phyloP scores from a whole-genome alignment of 2,797 vertebrate genomes.

The Delichon dasypus region DNA sequence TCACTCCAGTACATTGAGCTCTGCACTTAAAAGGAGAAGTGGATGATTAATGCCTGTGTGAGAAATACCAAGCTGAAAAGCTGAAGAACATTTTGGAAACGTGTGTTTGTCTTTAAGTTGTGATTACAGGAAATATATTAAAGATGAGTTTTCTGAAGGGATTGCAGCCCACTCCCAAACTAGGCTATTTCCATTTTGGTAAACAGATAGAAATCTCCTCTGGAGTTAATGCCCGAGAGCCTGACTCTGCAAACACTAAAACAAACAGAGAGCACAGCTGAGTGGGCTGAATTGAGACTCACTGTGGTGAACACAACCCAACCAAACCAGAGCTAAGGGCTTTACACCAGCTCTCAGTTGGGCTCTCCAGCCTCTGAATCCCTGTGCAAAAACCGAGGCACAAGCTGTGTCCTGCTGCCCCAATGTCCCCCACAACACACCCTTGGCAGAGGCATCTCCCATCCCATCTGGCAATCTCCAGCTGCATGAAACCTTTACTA shows the following conservation, averaged over 20 bases:
- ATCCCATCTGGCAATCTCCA: background rate
- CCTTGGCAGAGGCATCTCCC: background rate
- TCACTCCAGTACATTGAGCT: background rate
- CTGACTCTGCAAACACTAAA: background rate
- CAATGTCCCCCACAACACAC: accelerated
- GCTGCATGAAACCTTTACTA: background rate
- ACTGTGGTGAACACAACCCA: background rate
- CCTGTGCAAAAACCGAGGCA: background rate
- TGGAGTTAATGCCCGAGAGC: background rate
- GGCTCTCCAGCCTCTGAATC: accelerated
- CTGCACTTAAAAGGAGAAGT: background rate
- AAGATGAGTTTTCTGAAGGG: constrained; percentile 15
- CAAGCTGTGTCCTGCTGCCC: background rate
- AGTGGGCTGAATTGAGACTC: background rate
- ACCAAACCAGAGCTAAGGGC: background rate
- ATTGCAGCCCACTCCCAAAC: background rate
- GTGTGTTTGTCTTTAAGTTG: background rate
- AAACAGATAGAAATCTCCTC: background rate
- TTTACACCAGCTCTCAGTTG: background rate
- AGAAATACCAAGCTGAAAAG: constrained; percentile 31
- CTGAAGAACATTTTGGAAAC: background rate
- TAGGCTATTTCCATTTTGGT: background rate
- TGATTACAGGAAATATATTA: constrained; percentile 25
- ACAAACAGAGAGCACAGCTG: background rate
- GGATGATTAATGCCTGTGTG: constrained; percentile 2